phyloP scores from a whole-genome alignment of 2,113 vertebrate species.

The Actenoides lindsayi region DNA sequence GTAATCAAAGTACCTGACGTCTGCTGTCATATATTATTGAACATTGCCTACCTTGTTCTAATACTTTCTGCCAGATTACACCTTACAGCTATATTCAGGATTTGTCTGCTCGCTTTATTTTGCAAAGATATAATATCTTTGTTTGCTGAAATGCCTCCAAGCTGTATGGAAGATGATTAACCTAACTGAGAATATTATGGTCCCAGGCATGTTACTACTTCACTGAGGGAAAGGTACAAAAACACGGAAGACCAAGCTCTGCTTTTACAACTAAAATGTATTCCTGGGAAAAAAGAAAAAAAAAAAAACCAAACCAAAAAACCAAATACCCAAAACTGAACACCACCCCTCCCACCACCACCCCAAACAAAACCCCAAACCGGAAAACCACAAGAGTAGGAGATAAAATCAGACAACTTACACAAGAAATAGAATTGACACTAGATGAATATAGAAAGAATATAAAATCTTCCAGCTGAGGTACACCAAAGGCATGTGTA shows the following conservation, averaged over 20 bases:
- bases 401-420: background rate
- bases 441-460: background rate
- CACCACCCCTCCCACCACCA: too few relatives aligned
- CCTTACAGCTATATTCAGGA: background rate
- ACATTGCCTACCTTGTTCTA: background rate
- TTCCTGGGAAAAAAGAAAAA: background rate
- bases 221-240: background rate
- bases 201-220: background rate
- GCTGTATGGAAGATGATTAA: background rate
- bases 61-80: background rate
- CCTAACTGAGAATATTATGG: background rate
- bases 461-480: background rate
- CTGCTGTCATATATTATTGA: background rate
- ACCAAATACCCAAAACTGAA: background rate
- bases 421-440: background rate
- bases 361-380: background rate
- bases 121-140: background rate
- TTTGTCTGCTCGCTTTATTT: background rate
- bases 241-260: background rate
- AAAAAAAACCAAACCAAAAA: background rate
- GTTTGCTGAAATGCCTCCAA: background rate
- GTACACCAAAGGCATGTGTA: background rate
- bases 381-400: background rate
- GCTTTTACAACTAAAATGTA: background rate
- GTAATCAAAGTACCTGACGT: background rate